These are phyloP conservation scores for Mormyrus proboscirostris DNA, from an alignment of 2,797 vertebrate species.

Conservation along the genomic window DNA sequence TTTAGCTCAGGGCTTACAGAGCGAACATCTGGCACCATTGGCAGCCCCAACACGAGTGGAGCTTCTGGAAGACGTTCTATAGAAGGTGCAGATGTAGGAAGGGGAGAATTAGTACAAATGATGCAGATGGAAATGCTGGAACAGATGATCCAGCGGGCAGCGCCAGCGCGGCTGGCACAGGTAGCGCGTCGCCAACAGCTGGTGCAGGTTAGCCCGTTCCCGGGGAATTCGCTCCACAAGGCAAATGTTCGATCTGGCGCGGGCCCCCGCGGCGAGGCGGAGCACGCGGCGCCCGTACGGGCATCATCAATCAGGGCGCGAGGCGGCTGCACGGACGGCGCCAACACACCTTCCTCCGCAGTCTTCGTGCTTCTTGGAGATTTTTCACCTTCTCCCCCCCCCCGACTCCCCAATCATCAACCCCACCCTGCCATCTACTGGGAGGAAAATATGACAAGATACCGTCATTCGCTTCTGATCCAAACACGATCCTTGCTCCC, in stretches of 20 bases:
- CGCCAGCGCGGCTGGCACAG: conserved; percentile 91
- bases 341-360: neutral
- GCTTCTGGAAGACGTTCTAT: conserved; percentile 90
- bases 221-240: conserved; percentile 99
- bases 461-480: neutral
- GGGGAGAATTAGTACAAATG: conserved; percentile 87
- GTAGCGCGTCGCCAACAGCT: conserved; percentile 99
- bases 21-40: conserved; percentile 99
- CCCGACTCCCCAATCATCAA: neutral
- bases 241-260: conserved; percentile 97
- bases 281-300: conserved; percentile 81
- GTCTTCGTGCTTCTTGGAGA: neutral
- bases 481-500: neutral
- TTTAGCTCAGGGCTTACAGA: conserved; percentile 96
- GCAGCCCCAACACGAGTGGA: conserved; percentile 85
- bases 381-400: neutral
- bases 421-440: neutral
- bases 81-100: conserved; percentile 98
- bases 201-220: conserved; percentile 98
- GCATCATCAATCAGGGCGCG: conserved; percentile 55
- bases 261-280: conserved; percentile 79
- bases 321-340: neutral
- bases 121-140: conserved; percentile 95
- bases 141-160: conserved; percentile 97
- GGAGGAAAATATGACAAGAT: neutral